Evolutionary conservation across 30 jellyfish, hydroid and myxozoan genomes (phyloP).

Genomic region (Chrysaora quinquecirrha): DNA sequence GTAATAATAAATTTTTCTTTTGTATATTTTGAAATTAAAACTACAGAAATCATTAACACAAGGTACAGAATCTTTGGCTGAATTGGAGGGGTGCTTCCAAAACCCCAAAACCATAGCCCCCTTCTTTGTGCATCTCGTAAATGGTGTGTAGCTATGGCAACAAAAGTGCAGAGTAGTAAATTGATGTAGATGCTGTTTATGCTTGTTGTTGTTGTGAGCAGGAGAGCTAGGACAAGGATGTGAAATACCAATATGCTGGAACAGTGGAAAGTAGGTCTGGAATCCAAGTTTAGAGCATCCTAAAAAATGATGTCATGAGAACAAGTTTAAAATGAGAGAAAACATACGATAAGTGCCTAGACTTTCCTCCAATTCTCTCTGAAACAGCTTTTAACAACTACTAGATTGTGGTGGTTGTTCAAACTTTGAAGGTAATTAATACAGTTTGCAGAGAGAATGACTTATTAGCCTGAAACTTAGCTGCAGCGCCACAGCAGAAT

Average conservation of each 20-base stretch:
- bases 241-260: conserved; percentile 48
- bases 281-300: conserved; percentile 63
- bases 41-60: neutral
- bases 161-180: conserved; percentile 11
- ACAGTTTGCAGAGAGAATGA: neutral
- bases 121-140: conserved; percentile 85
- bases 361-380: too few relatives aligned
- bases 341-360: neutral
- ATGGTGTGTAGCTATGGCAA: conserved; percentile 77
- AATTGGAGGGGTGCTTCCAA: conserved; percentile 72
- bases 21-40: neutral
- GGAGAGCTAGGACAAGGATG: neutral
- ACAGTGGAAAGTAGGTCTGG: conserved; percentile 84
- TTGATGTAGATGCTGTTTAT: neutral
- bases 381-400: neutral
- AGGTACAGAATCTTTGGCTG: neutral
- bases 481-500: too few relatives aligned
- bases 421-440: neutral
- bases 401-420: neutral
- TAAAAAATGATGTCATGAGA: conserved; percentile 2
- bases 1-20: too few relatives aligned
- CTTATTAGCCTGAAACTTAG: too few relatives aligned
- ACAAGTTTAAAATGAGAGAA: neutral
- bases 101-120: conserved; percentile 89
- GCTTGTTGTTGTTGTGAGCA: neutral